Evolutionary conservation across 2,113 vertebrate species (phyloP).

Genomic region (Eira barbara): DNA sequence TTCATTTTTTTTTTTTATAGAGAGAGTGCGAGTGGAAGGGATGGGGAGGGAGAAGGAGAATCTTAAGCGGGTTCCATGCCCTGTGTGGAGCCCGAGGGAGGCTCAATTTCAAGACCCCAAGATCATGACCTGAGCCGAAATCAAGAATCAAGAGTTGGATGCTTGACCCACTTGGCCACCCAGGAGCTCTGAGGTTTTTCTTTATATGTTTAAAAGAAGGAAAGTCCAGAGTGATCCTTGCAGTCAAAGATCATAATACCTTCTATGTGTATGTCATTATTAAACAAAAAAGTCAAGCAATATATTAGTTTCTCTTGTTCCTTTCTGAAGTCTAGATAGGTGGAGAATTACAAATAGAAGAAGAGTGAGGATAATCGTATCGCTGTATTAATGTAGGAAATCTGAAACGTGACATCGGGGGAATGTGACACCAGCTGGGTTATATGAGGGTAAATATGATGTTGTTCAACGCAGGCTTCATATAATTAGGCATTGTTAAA

Average conservation of each 20-base stretch:
- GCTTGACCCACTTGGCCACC: neutral
- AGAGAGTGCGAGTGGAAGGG: neutral
- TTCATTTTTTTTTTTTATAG: neutral
- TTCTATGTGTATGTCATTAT: neutral
- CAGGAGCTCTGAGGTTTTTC: neutral
- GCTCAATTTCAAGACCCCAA: neutral
- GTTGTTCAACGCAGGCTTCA: neutral
- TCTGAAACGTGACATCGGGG: neutral
- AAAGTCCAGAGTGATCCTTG: neutral
- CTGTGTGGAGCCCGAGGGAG: neutral
- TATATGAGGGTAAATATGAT: neutral
- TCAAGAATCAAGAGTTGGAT: neutral
- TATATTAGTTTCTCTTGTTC: neutral
- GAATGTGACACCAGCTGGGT: neutral
- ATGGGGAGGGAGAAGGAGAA: neutral
- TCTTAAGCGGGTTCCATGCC: neutral
- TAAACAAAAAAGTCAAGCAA: neutral
- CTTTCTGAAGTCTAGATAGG: neutral
- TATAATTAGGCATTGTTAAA: neutral
- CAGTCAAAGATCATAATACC: neutral
- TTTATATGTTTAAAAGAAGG: neutral
- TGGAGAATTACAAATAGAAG: neutral
- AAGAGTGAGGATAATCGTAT: neutral
- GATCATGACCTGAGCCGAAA: neutral
- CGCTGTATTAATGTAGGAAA: neutral